Conservation (phyloP, 2,797 vertebrate species). For the Ateles fusciceps region DNA sequence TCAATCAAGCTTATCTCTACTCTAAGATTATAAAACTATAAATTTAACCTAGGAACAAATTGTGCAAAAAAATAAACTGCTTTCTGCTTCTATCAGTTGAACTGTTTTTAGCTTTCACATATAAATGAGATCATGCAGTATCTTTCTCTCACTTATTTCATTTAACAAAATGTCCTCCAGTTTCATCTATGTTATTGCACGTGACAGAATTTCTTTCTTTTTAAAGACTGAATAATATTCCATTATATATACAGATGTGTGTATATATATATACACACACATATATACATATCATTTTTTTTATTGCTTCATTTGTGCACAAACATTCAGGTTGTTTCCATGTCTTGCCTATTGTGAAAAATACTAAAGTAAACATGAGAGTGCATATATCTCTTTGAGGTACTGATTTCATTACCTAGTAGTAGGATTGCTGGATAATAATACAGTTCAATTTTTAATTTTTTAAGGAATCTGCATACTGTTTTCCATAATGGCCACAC, state of each 20-base stretch:
- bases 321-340: background rate
- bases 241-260: background rate
- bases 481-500: background rate
- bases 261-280: background rate
- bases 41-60: background rate
- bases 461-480: background rate
- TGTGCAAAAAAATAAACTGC: background rate
- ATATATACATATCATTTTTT: background rate
- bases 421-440: background rate
- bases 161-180: background rate
- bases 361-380: background rate
- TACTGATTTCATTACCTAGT: background rate
- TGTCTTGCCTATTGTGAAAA: background rate
- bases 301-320: background rate
- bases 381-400: background rate
- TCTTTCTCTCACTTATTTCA: background rate
- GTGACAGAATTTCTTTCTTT: background rate
- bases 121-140: background rate
- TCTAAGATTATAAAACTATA: background rate
- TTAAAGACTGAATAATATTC: background rate
- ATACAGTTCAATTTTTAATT: background rate
- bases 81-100: background rate
- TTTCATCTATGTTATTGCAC: background rate
- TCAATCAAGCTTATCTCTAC: background rate
- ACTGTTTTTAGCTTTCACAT: background rate